Evolutionary conservation across 2,888 invertebrate species (phyloP).

Genomic region (Agrilus biguttatus): DNA sequence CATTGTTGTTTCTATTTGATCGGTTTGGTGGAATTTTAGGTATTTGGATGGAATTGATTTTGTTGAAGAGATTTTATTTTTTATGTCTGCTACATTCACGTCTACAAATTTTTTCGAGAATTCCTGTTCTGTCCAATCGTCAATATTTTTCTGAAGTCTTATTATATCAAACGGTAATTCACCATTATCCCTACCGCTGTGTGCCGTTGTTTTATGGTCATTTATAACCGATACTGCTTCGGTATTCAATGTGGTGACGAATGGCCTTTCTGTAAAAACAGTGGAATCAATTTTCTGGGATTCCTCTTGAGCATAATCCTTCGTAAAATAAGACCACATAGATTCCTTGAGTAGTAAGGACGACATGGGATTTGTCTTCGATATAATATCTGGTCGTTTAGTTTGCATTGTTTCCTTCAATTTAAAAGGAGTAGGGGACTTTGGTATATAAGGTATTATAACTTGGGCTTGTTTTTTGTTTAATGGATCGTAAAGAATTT

Average conservation of each 20-base stretch:
- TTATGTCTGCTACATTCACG: conserved; percentile 32
- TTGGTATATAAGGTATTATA: conserved; percentile 55
- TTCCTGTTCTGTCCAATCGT: conserved; percentile 71
- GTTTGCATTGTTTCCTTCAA: not conserved
- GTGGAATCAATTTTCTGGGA: conserved; percentile 32
- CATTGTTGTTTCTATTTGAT: conserved; percentile 9
- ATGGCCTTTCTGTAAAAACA: conserved; percentile 18
- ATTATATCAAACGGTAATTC: conserved; percentile 51
- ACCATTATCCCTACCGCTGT: conserved; percentile 20
- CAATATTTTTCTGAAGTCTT: conserved; percentile 67
- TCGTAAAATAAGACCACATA: conserved; percentile 28
- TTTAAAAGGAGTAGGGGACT: no score
- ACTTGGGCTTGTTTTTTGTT: conserved; percentile 52
- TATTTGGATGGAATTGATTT: conserved; percentile 69
- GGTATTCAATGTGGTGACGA: conserved; percentile 31
- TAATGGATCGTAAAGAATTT: conserved; percentile 1
- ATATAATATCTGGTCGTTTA: no score
- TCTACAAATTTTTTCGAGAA: conserved; percentile 42
- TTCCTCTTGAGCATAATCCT: conserved; percentile 37
- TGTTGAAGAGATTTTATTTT: conserved; percentile 39
- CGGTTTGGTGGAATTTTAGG: conserved; percentile 23
- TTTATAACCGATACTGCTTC: conserved; percentile 31
- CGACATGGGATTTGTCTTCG: no score
- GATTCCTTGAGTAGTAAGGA: conserved; percentile 12
- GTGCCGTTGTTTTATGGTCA: conserved; percentile 14